Percentiles rank a stretch among this genome's conserved stretches.
phyloP scores from a whole-genome alignment of 2,888 invertebrate genomes.

The Synergus japonicus region DNA sequence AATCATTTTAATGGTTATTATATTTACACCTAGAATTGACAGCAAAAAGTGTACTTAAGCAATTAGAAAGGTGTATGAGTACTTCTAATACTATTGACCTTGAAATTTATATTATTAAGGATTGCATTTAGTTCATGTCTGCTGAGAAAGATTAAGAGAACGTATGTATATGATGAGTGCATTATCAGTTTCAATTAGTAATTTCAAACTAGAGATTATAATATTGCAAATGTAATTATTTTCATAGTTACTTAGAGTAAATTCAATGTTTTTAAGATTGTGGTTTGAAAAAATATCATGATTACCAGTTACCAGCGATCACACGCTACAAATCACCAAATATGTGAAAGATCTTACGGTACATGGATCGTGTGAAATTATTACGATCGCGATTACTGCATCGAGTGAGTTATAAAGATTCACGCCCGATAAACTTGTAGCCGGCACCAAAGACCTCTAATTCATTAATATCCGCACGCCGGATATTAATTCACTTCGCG shows the following conservation, averaged over 20 bases:
- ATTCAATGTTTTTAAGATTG: too few species aligned
- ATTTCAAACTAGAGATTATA: too few species aligned
- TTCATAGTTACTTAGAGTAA: too few species aligned
- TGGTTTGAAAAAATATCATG: too few species aligned
- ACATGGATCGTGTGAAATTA: conserved; percentile 34
- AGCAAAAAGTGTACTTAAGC: background rate
- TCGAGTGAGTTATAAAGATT: conserved; percentile 54
- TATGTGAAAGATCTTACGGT: background rate
- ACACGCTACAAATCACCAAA: background rate
- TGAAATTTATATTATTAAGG: background rate
- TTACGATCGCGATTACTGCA: conserved; percentile 32
- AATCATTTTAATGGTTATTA: conserved; percentile 12
- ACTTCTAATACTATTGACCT: background rate
- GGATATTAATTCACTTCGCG: conserved; percentile 62
- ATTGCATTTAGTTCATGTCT: too few species aligned
- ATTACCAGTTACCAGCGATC: background rate
- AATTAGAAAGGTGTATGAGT: conserved; percentile 9
- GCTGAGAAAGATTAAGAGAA: too few species aligned
- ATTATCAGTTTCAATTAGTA: too few species aligned
- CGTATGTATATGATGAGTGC: too few species aligned
- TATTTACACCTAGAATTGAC: conserved; percentile 11
- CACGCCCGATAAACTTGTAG: conserved; percentile 54
- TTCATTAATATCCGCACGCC: conserved; percentile 61
- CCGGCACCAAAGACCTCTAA: conserved; percentile 54
- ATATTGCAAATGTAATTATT: too few species aligned